Base-by-base conservation (phyloP, 1,140 invertebrate species). In the Tetraneura akinire region DNA sequence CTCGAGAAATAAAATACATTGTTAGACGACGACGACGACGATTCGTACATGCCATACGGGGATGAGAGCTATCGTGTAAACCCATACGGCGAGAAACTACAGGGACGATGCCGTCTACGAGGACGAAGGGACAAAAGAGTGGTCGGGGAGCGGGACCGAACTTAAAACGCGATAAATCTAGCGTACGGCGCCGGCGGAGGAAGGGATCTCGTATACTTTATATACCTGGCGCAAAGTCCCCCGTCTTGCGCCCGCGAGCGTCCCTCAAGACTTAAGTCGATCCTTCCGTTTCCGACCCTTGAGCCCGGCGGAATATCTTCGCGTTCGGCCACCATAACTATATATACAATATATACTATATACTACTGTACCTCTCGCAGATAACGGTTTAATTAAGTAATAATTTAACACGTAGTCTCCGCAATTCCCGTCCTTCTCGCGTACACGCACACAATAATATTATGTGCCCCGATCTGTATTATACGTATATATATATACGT, bases 321-420 rank as follows among this genome's bases (percentile, higher is more conserved):
- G 32, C 62, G 45, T 74, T 74, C 18, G 73, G 73, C 73, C 73
- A 76, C 73, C 32, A 76, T 76, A 76, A 76, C 73, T 76, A n/a
- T n/a, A n/a, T n/a, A n/a, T n/a, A n/a, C n/a, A n/a, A n/a, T n/a
- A n/a, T n/a, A n/a, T n/a, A n/a, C n/a, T n/a, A n/a, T n/a, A n/a
- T n/a, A n/a, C n/a, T n/a, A n/a, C n/a, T n/a, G n/a, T n/a, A 76
- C 73, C 73, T 76, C 51, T 76, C 73, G 21, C 51, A 78, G 74
- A 78, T 78, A 78, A 78, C 74, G 74, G 74, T 60, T 78, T 78
- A 78, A 78, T 78, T 78, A 78, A 78, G 74, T 78, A 78, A 78
- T 78, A 78, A 78, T 78, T 78, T 78, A 78, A 78, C 74, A 62
- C 74, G 53, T 78, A 60, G 23, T 42, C 21, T 55, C 74, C 68